Evolutionary conservation across 92 coral and sea anemone genomes (phyloP), one percentile per base, ranked within the genome.

Genomic region (Scolanthus callimorphus): DNA sequence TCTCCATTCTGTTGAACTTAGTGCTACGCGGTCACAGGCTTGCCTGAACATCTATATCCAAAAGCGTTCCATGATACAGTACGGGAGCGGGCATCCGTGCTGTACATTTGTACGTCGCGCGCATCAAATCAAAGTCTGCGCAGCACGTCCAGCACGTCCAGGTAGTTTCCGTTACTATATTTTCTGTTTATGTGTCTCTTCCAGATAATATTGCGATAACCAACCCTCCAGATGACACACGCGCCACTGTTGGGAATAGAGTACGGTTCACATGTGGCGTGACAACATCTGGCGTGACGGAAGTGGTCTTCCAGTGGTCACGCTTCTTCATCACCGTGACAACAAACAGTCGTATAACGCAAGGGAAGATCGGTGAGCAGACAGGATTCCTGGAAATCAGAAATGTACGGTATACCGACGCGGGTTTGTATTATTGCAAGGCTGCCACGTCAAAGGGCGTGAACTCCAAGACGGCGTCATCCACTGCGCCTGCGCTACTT

Each of bases 181-280:
- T n/a, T n/a, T n/a, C n/a, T n/a, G n/a, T n/a, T n/a, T n/a, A n/a
- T n/a, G n/a, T n/a, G n/a, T n/a, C n/a, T n/a, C n/a, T n/a, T n/a
- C n/a, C 27, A 78, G 85, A 78, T n/a, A 56, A 70, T 23, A 53
- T 68, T 11, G 85, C 79, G 11, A 71, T 78, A 23, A 78, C 79
- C 2, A 27, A 44, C 17, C 85, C 79, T n/a, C 85, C 85, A 0
- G 58, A 56, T 22, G 57, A 57, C 65, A 28, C 44, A 17, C 27
- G 26, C 23, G 75, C 57, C 23, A 56, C 19, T 21, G 29, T 87
- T 2, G 96, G 96, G 1, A 59, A 59, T 12, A 55, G 49, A 59
- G 71, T 78, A 19, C 55, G 77, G 20, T 54, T 87, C 20, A 58
- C 64, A 27, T 87, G 96, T 17, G 96, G 86, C 1, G 90, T 87